Percentiles rank a stretch among this genome's conserved stretches.
phyloP scores from a whole-genome alignment of 2,797 vertebrate species.

The Epinephelus coioides region DNA sequence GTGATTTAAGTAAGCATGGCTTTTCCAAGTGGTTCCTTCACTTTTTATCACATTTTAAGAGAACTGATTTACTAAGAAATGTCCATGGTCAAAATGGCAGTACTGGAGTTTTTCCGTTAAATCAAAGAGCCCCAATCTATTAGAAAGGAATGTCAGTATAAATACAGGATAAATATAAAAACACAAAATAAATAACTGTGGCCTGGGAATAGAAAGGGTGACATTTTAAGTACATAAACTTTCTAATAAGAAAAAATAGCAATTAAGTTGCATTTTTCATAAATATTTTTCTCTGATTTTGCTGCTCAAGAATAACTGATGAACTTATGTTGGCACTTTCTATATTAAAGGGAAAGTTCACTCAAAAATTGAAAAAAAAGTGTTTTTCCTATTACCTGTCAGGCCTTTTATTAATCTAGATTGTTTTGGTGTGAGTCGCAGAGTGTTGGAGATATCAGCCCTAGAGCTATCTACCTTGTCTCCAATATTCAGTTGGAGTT shows the following conservation, averaged over 20 bases:
- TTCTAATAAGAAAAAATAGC: slow-evolving; percentile 46
- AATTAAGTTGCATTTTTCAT: slow-evolving; percentile 57
- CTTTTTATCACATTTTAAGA: slow-evolving; percentile 72
- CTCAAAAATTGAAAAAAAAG: too few relatives aligned
- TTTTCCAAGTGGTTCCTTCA: slow-evolving; percentile 73
- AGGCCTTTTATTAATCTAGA: too few relatives aligned
- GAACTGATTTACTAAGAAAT: slow-evolving; percentile 51
- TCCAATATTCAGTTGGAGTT: too few relatives aligned
- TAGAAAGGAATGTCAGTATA: slow-evolving; percentile 86
- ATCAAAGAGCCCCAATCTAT: slow-evolving; percentile 63
- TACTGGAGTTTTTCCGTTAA: slow-evolving; percentile 49
- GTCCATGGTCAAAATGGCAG: slow-evolving; percentile 53
- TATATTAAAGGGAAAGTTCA: neutral
- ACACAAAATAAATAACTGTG: slow-evolving; percentile 79
- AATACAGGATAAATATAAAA: slow-evolving; percentile 85
- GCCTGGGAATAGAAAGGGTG: slow-evolving; percentile 55
- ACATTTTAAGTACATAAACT: slow-evolving; percentile 41
- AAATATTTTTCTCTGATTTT: slow-evolving; percentile 27
- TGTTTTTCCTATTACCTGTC: too few relatives aligned
- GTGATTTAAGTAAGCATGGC: slow-evolving; percentile 62
- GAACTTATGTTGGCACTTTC: slow-evolving; percentile 14
- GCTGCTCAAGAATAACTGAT: neutral
- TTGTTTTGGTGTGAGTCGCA: too few relatives aligned
- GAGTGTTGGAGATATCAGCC: too few relatives aligned
- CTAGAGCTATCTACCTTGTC: too few relatives aligned